A percentile compares a stretch with the other conserved stretches of the same genome.
phyloP scores from a whole-genome alignment of 2,797 vertebrate species.

The Arctocebus calabarensis region DNA sequence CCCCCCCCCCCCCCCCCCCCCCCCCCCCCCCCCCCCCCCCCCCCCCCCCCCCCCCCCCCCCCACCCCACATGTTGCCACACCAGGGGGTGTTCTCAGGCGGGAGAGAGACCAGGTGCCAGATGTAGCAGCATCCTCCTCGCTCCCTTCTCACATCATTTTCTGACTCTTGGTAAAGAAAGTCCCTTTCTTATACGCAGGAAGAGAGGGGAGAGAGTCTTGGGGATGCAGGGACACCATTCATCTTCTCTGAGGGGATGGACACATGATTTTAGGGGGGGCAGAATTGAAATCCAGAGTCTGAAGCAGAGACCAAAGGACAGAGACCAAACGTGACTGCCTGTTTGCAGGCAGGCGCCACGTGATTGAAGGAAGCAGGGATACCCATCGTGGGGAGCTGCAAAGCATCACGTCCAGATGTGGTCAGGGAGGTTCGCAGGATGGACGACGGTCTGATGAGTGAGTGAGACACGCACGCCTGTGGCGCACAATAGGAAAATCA shows the following conservation, averaged over 20 bases:
- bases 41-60: too few relatives aligned
- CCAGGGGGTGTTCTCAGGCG: neutral
- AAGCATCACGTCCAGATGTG: conserved; percentile 48
- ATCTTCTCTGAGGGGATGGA: neutral
- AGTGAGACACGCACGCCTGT: neutral
- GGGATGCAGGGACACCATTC: neutral
- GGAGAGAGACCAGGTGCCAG: neutral
- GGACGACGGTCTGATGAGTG: conserved; percentile 36
- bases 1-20: too few relatives aligned
- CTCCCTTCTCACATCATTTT: neutral
- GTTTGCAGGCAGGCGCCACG: accelerated
- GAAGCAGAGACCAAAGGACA: conserved; percentile 36
- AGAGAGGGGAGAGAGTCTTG: neutral
- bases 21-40: too few relatives aligned
- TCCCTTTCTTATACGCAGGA: neutral
- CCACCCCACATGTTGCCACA: accelerated
- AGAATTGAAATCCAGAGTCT: neutral
- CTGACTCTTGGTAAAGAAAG: neutral
- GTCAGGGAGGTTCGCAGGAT: conserved; percentile 23
- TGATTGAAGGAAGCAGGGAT: neutral
- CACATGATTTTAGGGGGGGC: neutral
- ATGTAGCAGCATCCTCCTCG: accelerated
- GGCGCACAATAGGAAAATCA: conserved; percentile 36
- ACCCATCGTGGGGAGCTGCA: neutral
- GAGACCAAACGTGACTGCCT: neutral